Base-by-base conservation (phyloP, 1,140 invertebrate genomes). In the Planococcus citri region DNA sequence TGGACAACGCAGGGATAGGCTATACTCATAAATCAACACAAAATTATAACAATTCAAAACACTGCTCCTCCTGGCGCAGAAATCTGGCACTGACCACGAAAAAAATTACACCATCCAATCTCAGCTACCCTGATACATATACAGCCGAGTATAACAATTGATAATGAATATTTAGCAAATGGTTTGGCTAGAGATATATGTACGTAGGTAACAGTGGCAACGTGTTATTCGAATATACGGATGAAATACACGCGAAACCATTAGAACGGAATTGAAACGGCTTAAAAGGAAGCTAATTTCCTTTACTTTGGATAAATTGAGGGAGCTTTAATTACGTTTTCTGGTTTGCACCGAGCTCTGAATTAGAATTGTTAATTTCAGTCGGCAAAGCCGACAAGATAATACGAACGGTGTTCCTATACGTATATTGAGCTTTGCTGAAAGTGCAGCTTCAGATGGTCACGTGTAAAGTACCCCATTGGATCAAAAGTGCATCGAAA, bases 271-370 rank as follows among this genome's bases (percentile, higher is more conserved):
- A 51, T 51, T 51, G 41, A 20, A 51, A 17, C 41, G n/a, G 41
- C 41, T 51, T 51, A 51, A 51, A 51, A 51, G 41, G 41, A 51
- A 51, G 41, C 41, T 51, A 51, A 51, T 51, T 51, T 51, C 41
- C 41, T 51, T 51, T 51, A 17, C n/a, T 51, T 51, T 51, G 41
- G 41, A 17, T 51, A 51, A 51, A 51, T 20, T 2, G 41, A 51
- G 41, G 41, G 41, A 51, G 41, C 12, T 51, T 51, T 51, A 51
- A 51, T 51, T 51, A 51, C 41, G 41, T 51, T 51, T 51, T 51
- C 41, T 51, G 41, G 41, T 51, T 20, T 14, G 41, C 41, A n/a
- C 17, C 41, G 41, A 51, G 41, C 41, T 12, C 6, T 4, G 41
- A 51, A 51, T 51, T 51, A 51, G 41, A 51, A 51, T 51, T 51